Evolutionary conservation across 2,888 invertebrate species (phyloP), one percentile per base, ranked within the genome.

Genomic region (Leucozona laternaria): DNA sequence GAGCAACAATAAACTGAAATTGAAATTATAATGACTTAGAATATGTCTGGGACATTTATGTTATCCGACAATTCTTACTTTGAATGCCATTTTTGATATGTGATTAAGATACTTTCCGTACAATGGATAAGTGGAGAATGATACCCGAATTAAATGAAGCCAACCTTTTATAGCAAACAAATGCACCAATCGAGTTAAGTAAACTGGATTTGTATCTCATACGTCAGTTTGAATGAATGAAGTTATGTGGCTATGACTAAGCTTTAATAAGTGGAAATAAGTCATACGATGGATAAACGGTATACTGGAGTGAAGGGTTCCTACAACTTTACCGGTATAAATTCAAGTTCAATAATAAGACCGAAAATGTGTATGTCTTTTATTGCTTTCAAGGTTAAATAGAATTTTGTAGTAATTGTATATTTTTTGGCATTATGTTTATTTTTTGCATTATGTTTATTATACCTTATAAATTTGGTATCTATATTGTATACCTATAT

Each of bases 1-100:
- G 84, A 64, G 71, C 87, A 72, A 79, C 68, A 48, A 89, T 70
- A 37, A 89, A 81, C 89, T 89, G 50, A 10, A 80, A 31, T 7
- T 0, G 5, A 31, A 76, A 60, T 11, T 13, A 28, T 22, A 6
- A 28, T 1, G 2, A 45, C 7, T 50, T 25, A 15, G 50, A 15
- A 50, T 20, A 20, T 20, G 6, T 43, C 13, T 13, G 13, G 5
- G 31, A 10, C 4, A 4, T 55, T 31, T 8, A 4, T 58, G 1
- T 11, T n/a, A 31, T 31, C 31, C 0, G 31, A 13, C 13, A 6
- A 20, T 58, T 15, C 80, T 66, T 84, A 72, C 84, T 60, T 53
- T 76, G 60, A 76, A 80, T 68, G 76, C 80, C 84, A 84, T 84
- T 66, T 77, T 37, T 37, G 20, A 37, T n/a, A n/a, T 20, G 1